A percentile compares a stretch with the other conserved stretches of the same genome.
Evolutionary conservation across 2,113 vertebrate genomes (phyloP).

Genomic region (Leptosomus discolor): DNA sequence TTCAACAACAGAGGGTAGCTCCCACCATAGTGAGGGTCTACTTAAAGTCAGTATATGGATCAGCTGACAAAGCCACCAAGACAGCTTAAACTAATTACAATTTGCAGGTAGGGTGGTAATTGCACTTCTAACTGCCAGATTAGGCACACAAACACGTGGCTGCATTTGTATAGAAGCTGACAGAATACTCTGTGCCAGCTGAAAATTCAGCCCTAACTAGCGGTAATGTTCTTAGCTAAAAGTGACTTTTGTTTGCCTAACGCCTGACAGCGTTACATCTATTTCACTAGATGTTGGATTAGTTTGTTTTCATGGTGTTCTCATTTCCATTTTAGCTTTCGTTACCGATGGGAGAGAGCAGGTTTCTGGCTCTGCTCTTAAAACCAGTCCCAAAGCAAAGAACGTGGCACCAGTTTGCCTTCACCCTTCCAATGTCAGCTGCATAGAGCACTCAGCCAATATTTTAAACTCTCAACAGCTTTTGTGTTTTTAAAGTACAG

Average conservation of each 20-base stretch:
- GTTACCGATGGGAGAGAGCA: background rate
- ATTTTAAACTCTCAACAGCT: constrained; percentile 35
- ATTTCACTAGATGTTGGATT: constrained; percentile 22
- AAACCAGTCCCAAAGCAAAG: background rate
- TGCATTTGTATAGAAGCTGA: background rate
- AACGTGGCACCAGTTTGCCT: background rate
- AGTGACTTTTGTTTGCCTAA: background rate
- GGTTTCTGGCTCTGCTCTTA: background rate
- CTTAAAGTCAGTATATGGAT: background rate
- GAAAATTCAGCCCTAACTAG: background rate
- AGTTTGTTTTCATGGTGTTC: constrained; percentile 33
- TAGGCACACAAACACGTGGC: background rate
- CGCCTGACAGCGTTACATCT: background rate
- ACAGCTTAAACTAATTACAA: background rate
- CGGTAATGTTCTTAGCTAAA: background rate
- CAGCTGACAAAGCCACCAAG: background rate
- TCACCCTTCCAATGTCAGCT: constrained; percentile 22
- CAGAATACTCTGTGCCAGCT: background rate
- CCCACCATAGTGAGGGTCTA: background rate
- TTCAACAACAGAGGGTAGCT: background rate
- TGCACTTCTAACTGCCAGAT: constrained; percentile 7
- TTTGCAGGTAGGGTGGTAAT: constrained; percentile 31
- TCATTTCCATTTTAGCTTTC: background rate
- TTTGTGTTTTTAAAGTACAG: constrained; percentile 4
- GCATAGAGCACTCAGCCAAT: background rate